Percentiles rank a stretch among this genome's conserved stretches.
Evolutionary conservation across 2,888 invertebrate species (phyloP).

Genomic region (Lymantria dispar): DNA sequence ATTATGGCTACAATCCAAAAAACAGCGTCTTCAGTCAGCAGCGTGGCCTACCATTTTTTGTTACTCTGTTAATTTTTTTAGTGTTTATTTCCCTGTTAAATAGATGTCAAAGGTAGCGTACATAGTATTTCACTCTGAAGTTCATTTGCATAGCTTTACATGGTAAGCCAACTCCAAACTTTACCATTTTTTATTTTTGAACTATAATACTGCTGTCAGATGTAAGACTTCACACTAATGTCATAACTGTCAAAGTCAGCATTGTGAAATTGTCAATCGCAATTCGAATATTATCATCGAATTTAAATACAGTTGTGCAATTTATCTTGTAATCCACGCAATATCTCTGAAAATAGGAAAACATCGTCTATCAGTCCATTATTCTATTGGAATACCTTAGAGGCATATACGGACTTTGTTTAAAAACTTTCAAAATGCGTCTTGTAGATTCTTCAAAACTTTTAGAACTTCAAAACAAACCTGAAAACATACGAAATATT

Average conservation of each 20-base stretch:
- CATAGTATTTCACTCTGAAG: no score
- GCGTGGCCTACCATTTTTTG: no score
- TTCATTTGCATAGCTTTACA: no score
- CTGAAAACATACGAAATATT: constrained; percentile 91
- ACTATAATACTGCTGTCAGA: neutral
- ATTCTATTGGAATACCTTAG: neutral
- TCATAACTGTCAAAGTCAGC: neutral
- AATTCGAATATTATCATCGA: constrained; percentile 33
- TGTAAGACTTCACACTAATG: constrained; percentile 14
- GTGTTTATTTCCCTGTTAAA: no score
- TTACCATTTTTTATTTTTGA: neutral
- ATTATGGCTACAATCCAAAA: no score
- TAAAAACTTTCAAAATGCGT: constrained; percentile 71
- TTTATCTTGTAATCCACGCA: constrained; percentile 40
- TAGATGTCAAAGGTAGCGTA: no score
- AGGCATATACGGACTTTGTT: constrained; percentile 3
- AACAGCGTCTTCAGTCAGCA: no score
- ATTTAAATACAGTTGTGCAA: constrained; percentile 54
- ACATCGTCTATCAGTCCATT: constrained; percentile 19
- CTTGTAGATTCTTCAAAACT: constrained; percentile 81
- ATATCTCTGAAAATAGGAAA: constrained; percentile 17
- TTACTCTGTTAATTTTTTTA: no score
- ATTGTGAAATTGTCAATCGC: neutral
- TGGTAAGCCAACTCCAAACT: no score
- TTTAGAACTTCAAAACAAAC: constrained; percentile 85